Evolutionary conservation across 2,113 vertebrate species (phyloP).

Genomic region (Daubentonia madagascariensis): DNA sequence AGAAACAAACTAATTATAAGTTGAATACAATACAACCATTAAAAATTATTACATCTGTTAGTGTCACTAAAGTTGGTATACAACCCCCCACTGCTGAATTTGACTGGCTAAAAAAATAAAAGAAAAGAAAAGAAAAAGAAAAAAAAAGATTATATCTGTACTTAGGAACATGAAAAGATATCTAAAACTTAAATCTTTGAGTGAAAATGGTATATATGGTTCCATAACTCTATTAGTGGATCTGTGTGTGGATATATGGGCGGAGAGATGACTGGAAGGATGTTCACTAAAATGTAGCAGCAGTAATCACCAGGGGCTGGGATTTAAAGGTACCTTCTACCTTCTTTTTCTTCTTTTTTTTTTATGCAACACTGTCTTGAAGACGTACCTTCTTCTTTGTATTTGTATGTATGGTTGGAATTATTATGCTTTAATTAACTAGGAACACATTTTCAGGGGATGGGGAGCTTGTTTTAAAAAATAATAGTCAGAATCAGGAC

Average conservation of each 20-base stretch:
- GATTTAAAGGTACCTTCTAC: not conserved
- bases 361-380: too few relatives aligned
- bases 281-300: not conserved
- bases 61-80: too few relatives aligned
- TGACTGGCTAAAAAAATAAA: too few relatives aligned
- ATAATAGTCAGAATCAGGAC: constrained; percentile 12
- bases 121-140: too few relatives aligned
- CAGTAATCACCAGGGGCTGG: not conserved
- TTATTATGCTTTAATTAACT: not conserved
- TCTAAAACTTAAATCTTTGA: not conserved
- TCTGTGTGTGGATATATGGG: not conserved
- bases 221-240: not conserved
- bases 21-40: not conserved
- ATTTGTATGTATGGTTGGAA: not conserved
- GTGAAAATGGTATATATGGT: not conserved
- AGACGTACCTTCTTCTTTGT: not conserved
- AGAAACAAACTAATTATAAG: not conserved
- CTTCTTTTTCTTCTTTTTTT: not conserved
- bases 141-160: not conserved
- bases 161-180: constrained; percentile 1
- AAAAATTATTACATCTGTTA: constrained; percentile 22
- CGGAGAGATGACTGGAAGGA: not conserved
- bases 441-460: constrained; percentile 5
- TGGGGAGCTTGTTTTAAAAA: constrained; percentile 13
- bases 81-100: too few relatives aligned